Conservation (phyloP, 2,888 invertebrate species). For the Theristus sp. region DNA sequence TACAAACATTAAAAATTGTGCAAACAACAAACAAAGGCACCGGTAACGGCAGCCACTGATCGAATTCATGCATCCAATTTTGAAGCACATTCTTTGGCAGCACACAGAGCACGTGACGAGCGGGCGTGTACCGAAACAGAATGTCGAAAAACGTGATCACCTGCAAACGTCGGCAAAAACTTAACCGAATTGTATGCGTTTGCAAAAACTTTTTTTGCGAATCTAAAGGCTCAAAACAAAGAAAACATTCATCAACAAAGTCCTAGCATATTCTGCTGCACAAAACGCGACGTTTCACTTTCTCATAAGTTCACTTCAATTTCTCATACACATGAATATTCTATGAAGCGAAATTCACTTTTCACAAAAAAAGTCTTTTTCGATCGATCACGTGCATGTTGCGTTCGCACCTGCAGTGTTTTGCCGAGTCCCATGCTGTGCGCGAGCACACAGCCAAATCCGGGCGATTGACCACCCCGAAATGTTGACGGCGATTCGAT, state of each 20-base stretch:
- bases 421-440: constrained; percentile 99
- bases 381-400: neutral
- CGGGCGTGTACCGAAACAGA: constrained; percentile 68
- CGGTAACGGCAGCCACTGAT: constrained; percentile 68
- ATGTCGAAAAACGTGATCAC: constrained; percentile 89
- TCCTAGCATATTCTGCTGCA: too few relatives aligned
- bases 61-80: constrained; percentile 83
- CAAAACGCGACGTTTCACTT: too few relatives aligned
- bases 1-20: neutral
- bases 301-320: too few relatives aligned
- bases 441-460: constrained; percentile 92
- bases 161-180: constrained; percentile 17
- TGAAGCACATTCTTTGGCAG: constrained; percentile 97
- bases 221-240: too few relatives aligned
- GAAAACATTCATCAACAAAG: too few relatives aligned
- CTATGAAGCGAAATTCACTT: neutral
- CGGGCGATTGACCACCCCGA: constrained; percentile 57
- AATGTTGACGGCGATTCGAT: constrained; percentile 81
- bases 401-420: constrained; percentile 46
- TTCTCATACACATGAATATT: too few relatives aligned
- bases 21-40: neutral
- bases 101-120: constrained; percentile 74
- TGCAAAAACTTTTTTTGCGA: too few relatives aligned
- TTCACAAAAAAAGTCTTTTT: neutral
- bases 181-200: too few relatives aligned